phyloP scores from a whole-genome alignment of 2,888 invertebrate genomes.

The Amphimallon solstitiale region DNA sequence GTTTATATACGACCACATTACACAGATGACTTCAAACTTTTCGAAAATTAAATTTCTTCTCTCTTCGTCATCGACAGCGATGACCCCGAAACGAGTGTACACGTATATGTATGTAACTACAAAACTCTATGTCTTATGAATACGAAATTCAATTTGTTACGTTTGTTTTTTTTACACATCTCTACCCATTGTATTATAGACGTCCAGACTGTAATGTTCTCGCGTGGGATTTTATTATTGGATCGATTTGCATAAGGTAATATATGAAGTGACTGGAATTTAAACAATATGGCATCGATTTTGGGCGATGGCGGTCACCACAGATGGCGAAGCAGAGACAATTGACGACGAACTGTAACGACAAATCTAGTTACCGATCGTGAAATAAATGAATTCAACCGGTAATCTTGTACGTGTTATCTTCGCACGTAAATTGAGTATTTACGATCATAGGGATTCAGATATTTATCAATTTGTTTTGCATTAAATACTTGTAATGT shows the following conservation, averaged over 20 bases:
- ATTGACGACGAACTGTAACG: conserved; percentile 10
- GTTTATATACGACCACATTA: too few relatives aligned
- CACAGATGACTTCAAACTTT: too few relatives aligned
- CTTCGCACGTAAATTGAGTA: conserved; percentile 17
- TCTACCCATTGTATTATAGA: conserved; percentile 24
- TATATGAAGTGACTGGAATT: conserved; percentile 32
- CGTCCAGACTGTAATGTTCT: conserved; percentile 20
- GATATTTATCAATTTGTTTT: not conserved
- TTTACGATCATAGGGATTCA: not conserved
- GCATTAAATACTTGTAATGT: not conserved
- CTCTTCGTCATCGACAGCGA: conserved; percentile 9
- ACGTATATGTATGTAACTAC: not conserved
- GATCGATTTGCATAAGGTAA: conserved; percentile 29
- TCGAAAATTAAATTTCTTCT: conserved; percentile 36
- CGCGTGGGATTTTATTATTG: conserved; percentile 33
- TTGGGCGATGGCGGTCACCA: conserved; percentile 4
- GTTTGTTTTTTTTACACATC: conserved; percentile 12
- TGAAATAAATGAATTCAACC: conserved; percentile 25
- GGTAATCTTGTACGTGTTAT: conserved; percentile 11
- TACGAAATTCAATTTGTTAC: conserved; percentile 26
- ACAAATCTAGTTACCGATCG: conserved; percentile 18
- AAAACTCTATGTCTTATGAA: conserved; percentile 21
- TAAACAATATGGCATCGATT: conserved; percentile 25
- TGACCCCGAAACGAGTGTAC: not conserved
- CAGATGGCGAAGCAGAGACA: not conserved